These are phyloP conservation scores for Takifugu flavidus DNA, from an alignment of 2,113 vertebrate genomes.

Conservation along the genomic window DNA sequence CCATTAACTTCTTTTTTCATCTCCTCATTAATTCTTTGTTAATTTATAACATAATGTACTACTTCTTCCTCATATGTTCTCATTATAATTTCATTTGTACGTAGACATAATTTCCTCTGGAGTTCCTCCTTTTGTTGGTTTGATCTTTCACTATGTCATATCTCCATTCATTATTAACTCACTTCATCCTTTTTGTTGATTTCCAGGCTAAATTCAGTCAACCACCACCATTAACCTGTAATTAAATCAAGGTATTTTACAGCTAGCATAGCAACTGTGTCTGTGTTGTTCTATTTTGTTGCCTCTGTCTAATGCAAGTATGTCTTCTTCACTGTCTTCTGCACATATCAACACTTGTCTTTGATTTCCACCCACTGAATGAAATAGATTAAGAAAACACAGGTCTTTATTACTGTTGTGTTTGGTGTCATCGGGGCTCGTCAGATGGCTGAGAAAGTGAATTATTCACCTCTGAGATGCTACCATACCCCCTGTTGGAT, in stretches of 20 bases:
- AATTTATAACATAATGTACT: constrained; percentile 20
- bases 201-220: constrained; percentile 69
- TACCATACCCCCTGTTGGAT: neutral
- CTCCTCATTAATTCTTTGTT: constrained; percentile 9
- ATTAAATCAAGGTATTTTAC: constrained; percentile 69
- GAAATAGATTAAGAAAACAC: neutral
- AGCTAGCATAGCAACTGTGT: constrained; percentile 10
- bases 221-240: constrained; percentile 67
- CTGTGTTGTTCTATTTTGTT: constrained; percentile 10
- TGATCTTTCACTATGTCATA: constrained; percentile 26
- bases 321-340: constrained; percentile 2
- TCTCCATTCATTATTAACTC: constrained; percentile 35
- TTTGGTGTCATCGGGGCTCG: neutral
- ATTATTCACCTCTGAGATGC: constrained; percentile 14
- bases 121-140: neutral
- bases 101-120: constrained; percentile 1
- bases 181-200: constrained; percentile 48
- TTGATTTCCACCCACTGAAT: neutral
- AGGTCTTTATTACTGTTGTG: constrained; percentile 8
- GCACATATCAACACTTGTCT: neutral
- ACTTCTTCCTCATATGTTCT: constrained; percentile 19
- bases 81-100: constrained; percentile 4
- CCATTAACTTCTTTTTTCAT: neutral
- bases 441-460: constrained; percentile 11
- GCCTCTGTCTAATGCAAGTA: constrained; percentile 1